Percentiles rank a stretch among this genome's conserved stretches.
Evolutionary conservation across 2,797 vertebrate species (phyloP).

Genomic region (Amblyopsis hoosieri): DNA sequence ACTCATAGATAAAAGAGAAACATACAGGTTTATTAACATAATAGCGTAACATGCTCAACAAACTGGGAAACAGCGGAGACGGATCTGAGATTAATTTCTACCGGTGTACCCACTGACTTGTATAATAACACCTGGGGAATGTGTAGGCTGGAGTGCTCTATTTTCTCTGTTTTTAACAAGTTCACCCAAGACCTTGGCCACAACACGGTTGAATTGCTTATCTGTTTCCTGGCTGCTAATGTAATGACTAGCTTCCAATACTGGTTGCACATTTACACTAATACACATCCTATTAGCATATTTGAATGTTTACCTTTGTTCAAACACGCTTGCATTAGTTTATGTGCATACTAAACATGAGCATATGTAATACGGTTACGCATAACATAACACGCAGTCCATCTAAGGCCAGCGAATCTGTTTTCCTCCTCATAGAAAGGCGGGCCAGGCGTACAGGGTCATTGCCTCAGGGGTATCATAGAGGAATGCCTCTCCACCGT

Average conservation of each 20-base stretch:
- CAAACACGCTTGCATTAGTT: background rate
- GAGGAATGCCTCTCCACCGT: slow-evolving; percentile 75
- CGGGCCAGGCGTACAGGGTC: slow-evolving; percentile 69
- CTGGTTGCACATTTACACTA: slow-evolving; percentile 5
- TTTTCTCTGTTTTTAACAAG: slow-evolving; percentile 34
- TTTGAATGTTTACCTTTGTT: slow-evolving; percentile 39
- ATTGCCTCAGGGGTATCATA: slow-evolving; percentile 72
- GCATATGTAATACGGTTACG: background rate
- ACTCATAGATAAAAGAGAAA: slow-evolving; percentile 46
- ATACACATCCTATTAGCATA: slow-evolving; percentile 3
- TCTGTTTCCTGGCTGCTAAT: slow-evolving; percentile 21
- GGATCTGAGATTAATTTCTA: slow-evolving; percentile 40
- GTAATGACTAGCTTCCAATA: slow-evolving; percentile 21
- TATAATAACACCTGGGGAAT: slow-evolving; percentile 7
- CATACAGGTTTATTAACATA: slow-evolving; percentile 39
- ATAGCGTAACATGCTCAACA: slow-evolving; percentile 26
- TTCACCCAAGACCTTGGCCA: slow-evolving; percentile 9
- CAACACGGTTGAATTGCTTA: slow-evolving; percentile 17
- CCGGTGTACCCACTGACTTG: slow-evolving; percentile 23
- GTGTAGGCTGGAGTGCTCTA: slow-evolving; percentile 16
- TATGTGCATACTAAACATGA: slow-evolving; percentile 6
- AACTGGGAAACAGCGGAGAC: slow-evolving; percentile 46
- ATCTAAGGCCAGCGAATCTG: slow-evolving; percentile 39
- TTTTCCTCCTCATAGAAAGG: slow-evolving; percentile 48
- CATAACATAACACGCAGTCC: slow-evolving; percentile 8